Percentiles rank a stretch among this genome's conserved stretches.
phyloP scores from a whole-genome alignment of 2,113 vertebrate genomes.

The Pelodiscus sinensis region DNA sequence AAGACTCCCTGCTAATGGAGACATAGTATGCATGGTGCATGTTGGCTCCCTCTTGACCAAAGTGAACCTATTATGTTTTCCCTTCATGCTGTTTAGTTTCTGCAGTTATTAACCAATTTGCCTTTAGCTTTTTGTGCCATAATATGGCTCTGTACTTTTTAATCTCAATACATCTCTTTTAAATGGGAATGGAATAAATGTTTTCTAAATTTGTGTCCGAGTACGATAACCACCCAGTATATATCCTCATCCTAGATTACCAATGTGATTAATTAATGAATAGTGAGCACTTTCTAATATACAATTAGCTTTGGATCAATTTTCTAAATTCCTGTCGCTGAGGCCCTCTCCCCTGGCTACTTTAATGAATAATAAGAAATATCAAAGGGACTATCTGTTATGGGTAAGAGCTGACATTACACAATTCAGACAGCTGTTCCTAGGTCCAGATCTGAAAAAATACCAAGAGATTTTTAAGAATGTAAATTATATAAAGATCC shows the following conservation, averaged over 20 bases:
- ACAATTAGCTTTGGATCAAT: neutral
- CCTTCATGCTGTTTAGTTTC: fast-evolving
- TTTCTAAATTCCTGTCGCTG: neutral
- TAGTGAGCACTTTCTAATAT: neutral
- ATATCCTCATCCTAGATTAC: neutral
- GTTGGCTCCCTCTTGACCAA: neutral
- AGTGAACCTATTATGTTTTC: neutral
- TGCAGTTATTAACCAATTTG: neutral
- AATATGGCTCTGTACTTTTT: constrained; percentile 21
- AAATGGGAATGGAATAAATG: neutral
- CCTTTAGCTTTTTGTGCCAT: neutral
- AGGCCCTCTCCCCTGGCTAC: neutral
- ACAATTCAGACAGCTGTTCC: neutral
- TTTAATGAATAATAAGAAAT: neutral
- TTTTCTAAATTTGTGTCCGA: fast-evolving
- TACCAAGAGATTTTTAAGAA: neutral
- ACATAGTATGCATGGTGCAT: neutral
- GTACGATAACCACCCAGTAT: neutral
- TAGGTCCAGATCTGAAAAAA: neutral
- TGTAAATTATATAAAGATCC: neutral
- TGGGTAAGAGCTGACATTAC: neutral
- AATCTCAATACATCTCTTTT: neutral
- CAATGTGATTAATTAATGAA: neutral
- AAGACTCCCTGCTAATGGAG: neutral
- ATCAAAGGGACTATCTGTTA: neutral